Conservation (phyloP, 2,113 vertebrate genomes). For the Sinocyclocheilus anophthalmus region DNA sequence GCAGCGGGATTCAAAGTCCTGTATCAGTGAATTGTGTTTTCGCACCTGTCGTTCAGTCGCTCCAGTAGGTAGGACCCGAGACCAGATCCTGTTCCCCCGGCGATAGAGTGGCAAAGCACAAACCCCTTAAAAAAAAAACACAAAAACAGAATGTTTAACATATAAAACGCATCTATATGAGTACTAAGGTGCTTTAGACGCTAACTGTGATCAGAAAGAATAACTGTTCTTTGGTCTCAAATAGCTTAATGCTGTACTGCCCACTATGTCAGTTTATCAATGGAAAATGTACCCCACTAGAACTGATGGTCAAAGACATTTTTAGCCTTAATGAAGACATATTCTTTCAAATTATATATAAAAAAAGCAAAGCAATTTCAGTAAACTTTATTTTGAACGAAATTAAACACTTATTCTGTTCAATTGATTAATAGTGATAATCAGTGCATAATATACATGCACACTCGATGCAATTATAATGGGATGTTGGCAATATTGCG, state of each 20-base stretch:
- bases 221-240: not conserved
- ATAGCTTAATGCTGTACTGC: not conserved
- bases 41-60: slow-evolving; percentile 94
- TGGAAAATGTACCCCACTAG: not conserved
- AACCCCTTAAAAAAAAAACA: slow-evolving; percentile 81
- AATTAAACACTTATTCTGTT: too few relatives aligned
- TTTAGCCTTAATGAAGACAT: not conserved
- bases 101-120: slow-evolving; percentile 97
- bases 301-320: not conserved
- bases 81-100: slow-evolving; percentile 95
- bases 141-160: slow-evolving; percentile 15
- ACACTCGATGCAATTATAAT: too few relatives aligned
- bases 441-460: too few relatives aligned
- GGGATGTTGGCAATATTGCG: too few relatives aligned
- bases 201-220: not conserved
- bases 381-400: too few relatives aligned
- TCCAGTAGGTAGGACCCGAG: slow-evolving; percentile 95
- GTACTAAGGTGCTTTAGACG: not conserved
- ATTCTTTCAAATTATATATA: not conserved
- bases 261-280: not conserved
- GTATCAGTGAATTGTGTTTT: not conserved
- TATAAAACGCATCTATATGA: not conserved
- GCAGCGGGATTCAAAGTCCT: not conserved
- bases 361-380: not conserved
- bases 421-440: too few relatives aligned